Evolutionary conservation across 2,888 invertebrate genomes (phyloP), one percentile per base, ranked within the genome.

Genomic region (Drosophila peninsularis): DNA sequence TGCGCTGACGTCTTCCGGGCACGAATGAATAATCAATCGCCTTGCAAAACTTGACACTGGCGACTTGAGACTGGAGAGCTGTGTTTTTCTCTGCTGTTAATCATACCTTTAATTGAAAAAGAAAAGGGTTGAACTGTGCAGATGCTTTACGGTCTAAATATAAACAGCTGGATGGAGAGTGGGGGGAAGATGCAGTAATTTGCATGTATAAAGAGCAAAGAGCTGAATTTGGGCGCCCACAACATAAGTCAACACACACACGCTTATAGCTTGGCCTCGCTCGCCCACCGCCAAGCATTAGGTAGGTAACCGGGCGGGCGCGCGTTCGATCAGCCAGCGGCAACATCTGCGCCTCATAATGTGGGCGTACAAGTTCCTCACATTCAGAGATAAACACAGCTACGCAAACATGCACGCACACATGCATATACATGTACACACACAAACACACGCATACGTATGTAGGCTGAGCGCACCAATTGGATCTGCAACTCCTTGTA

Each of bases 301-400:
- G 34, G 4, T 34, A 13, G 60, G 52, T 44, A 41, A 17, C 34
- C 56, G 37, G 49, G 52, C 50, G 27, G 42, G 37, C 27, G 27
- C 34, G 37, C 27, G 27, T 30, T 30, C 45, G 39, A 41, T 41
- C 54, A 19, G 36, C 36, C 45, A 56, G 47, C 50, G 41, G 54
- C 65, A 80, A 68, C 80, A 72, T 79, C 82, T 82, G 71, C 56
- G 78, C 75, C 61, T 81, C 66, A 81, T 61, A 78, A 67, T 73
- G 79, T 79, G 79, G 79, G 79, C 75, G 79, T 82, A 78, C 79
- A 37, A 71, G 79, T 79, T 78, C 75, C 71, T 68, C 79, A 55
- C 41, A 75, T 34, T 70, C 60, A 61, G 61, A 63, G 69, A 68
- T 72, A 77, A 80, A 77, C 61, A 62, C 61, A 78, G 61, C 68